A percentile compares a stretch with the other conserved stretches of the same genome.
These are phyloP conservation scores for Drosophila engyochracea DNA, from an alignment of 2,888 invertebrate genomes.

Conservation along the genomic window DNA sequence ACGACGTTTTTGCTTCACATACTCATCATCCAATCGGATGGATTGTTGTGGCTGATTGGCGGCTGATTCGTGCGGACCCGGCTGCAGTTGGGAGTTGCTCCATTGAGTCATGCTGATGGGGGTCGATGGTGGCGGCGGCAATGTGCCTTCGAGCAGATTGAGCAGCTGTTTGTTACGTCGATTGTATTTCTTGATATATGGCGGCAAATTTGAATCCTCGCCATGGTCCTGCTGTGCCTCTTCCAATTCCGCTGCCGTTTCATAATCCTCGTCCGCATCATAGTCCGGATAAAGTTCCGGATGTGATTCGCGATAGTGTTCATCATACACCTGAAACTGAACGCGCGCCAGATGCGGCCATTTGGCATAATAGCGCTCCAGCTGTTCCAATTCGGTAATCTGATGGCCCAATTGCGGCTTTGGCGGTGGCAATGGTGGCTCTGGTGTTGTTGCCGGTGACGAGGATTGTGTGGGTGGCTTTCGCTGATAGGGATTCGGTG, in stretches of 20 bases:
- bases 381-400: conserved; percentile 81
- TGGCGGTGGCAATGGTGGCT: conserved; percentile 61
- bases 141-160: conserved; percentile 84
- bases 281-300: conserved; percentile 73
- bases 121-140: conserved; percentile 71
- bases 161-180: conserved; percentile 84
- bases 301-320: conserved; percentile 75
- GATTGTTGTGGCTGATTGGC: conserved; percentile 5
- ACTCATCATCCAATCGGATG: conserved; percentile 78
- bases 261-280: conserved; percentile 76
- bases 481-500: conserved; percentile 60
- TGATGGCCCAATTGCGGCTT: conserved; percentile 78
- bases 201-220: conserved; percentile 82
- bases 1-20: conserved; percentile 78
- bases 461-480: conserved; percentile 11
- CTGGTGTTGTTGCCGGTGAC: conserved; percentile 32
- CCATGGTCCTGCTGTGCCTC: conserved; percentile 69
- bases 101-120: conserved; percentile 25
- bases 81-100: conserved; percentile 75
- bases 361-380: conserved; percentile 83
- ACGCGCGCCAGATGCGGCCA: conserved; percentile 84
- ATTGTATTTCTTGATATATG: conserved; percentile 84
- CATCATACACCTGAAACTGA: conserved; percentile 82
- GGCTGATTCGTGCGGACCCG: conserved; percentile 65
- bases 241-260: conserved; percentile 67